Percentiles rank a stretch among this genome's conserved stretches.
phyloP scores from a whole-genome alignment of 2,888 invertebrate genomes.

The Belgica antarctica region DNA sequence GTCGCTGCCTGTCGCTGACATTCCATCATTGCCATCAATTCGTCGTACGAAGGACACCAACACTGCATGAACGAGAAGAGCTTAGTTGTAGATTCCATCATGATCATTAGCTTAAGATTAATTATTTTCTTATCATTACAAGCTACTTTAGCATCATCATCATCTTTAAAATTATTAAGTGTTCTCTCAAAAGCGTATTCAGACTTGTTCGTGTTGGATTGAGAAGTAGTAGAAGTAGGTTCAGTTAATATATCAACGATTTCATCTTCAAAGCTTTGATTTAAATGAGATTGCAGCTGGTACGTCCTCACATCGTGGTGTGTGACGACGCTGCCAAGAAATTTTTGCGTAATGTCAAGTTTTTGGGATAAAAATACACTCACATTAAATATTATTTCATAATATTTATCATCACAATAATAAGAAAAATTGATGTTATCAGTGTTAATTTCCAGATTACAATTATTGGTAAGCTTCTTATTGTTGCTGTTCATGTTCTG shows the following conservation, averaged over 20 bases:
- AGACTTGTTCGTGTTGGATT: conserved; percentile 61
- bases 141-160: conserved; percentile 48
- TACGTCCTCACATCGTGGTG: conserved; percentile 17
- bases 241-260: background rate
- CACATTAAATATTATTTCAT: conserved; percentile 43
- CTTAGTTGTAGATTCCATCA: conserved; percentile 43
- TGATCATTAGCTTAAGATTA: conserved; percentile 45
- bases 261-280: conserved; percentile 42
- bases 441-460: conserved; percentile 44
- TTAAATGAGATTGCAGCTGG: conserved; percentile 43
- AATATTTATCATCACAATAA: conserved; percentile 43
- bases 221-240: conserved; percentile 40
- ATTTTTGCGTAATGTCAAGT: conserved; percentile 42
- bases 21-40: conserved; percentile 8
- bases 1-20: background rate
- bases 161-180: conserved; percentile 55
- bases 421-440: conserved; percentile 44
- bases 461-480: conserved; percentile 44
- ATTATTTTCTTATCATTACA: conserved; percentile 46
- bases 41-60: conserved; percentile 6
- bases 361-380: conserved; percentile 44
- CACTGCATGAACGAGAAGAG: conserved; percentile 43
- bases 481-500: conserved; percentile 40
- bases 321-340: conserved; percentile 18
- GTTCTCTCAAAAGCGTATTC: conserved; percentile 63